Conservation (phyloP, 92 coral and sea anemone genomes). For the Phenganax subtilis region DNA sequence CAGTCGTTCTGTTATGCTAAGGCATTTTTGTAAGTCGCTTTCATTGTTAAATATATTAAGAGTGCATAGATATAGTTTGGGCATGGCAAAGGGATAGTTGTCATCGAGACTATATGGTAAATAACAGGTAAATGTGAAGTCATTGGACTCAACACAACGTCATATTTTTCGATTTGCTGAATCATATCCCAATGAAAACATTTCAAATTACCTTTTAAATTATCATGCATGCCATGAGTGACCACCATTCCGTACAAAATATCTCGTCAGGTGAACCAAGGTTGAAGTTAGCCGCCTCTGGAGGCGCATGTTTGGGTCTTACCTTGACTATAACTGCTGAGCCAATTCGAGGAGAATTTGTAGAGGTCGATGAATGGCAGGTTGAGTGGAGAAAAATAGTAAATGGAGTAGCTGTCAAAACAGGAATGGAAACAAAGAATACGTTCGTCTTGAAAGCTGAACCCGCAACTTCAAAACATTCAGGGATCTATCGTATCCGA, state of each 20-base stretch:
- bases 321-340: constrained; percentile 50
- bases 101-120: too few species aligned
- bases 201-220: too few species aligned
- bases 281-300: constrained; percentile 53
- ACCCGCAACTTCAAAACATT: constrained; percentile 22
- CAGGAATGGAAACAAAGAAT: constrained; percentile 38
- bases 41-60: too few species aligned
- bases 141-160: too few species aligned
- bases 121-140: too few species aligned
- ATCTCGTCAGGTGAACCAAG: constrained; percentile 60
- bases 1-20: background rate
- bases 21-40: constrained; percentile 20
- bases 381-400: constrained; percentile 43
- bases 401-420: constrained; percentile 13
- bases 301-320: constrained; percentile 55
- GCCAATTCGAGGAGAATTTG: constrained; percentile 48
- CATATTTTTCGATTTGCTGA: too few species aligned
- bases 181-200: too few species aligned
- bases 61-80: too few species aligned
- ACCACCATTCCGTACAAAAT: background rate
- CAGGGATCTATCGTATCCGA: constrained; percentile 53
- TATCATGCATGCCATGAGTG: too few species aligned
- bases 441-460: constrained; percentile 24
- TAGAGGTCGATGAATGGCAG: constrained; percentile 51
- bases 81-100: too few species aligned